Evolutionary conservation across 2,888 invertebrate genomes (phyloP).

Genomic region (Subacronicta megacephala): DNA sequence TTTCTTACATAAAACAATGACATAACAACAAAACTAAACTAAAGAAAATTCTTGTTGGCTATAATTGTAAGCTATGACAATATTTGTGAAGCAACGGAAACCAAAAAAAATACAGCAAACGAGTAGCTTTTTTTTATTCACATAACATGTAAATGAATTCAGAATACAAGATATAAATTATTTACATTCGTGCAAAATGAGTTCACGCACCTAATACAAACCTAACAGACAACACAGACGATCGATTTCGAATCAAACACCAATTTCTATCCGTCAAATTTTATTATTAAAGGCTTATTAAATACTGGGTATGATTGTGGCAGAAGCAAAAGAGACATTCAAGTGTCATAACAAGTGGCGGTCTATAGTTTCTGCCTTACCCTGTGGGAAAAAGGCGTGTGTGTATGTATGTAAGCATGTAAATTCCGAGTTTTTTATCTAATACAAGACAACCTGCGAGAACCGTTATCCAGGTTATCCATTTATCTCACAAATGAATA

Average conservation of each 20-base stretch:
- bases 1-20: too few species aligned
- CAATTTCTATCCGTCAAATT: background rate
- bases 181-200: conserved; percentile 53
- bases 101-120: conserved; percentile 30
- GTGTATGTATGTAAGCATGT: too few species aligned
- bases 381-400: too few species aligned
- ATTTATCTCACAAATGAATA: too few species aligned
- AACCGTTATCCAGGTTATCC: too few species aligned
- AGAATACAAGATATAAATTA: conserved; percentile 56
- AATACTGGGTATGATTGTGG: too few species aligned
- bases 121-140: conserved; percentile 37
- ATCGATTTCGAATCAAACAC: conserved; percentile 6
- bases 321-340: too few species aligned
- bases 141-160: conserved; percentile 57
- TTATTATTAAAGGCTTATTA: too few species aligned
- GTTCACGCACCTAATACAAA: conserved; percentile 51
- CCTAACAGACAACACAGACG: conserved; percentile 11
- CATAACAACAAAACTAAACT: conserved; percentile 6
- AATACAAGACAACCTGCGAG: too few species aligned
- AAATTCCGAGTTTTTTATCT: too few species aligned
- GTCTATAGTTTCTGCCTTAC: too few species aligned
- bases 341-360: too few species aligned
- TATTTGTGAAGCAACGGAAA: conserved; percentile 37
- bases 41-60: conserved; percentile 31
- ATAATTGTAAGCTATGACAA: conserved; percentile 47